These are phyloP conservation scores for Parnassius orleans DNA, from an alignment of 2,888 invertebrate species.

Conservation along the genomic window DNA sequence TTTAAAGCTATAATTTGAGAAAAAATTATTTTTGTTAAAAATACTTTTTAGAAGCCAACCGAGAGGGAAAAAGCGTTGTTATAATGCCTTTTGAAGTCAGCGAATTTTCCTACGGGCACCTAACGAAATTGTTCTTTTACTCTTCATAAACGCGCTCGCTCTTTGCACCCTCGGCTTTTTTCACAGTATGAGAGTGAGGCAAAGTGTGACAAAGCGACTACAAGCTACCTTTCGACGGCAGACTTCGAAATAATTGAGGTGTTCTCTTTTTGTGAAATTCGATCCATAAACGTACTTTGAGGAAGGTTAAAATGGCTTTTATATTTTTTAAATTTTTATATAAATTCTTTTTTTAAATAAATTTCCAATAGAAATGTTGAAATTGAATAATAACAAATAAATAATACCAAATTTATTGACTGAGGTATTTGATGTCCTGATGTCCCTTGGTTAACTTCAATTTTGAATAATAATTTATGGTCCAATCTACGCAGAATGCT, in stretches of 20 bases:
- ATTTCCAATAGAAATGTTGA: no score
- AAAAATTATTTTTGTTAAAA: slow-evolving; percentile 45
- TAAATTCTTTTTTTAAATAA: no score
- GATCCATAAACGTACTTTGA: slow-evolving; percentile 23
- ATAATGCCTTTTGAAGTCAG: slow-evolving; percentile 74
- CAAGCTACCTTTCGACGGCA: slow-evolving; percentile 49
- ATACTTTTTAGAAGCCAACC: slow-evolving; percentile 65
- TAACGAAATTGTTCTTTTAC: slow-evolving; percentile 77
- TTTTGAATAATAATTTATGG: no score
- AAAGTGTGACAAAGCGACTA: slow-evolving; percentile 62
- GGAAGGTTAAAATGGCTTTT: slow-evolving; percentile 4
- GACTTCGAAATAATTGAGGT: slow-evolving; percentile 43
- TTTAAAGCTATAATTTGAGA: slow-evolving; percentile 17
- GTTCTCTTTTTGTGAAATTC: slow-evolving; percentile 33
- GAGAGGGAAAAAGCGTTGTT: slow-evolving; percentile 65
- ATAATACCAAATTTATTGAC: no score
- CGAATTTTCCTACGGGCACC: slow-evolving; percentile 70
- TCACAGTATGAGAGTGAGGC: slow-evolving; percentile 53
- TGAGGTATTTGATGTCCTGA: no score
- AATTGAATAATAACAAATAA: no score
- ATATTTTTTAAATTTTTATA: no score
- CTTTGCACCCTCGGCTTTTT: slow-evolving; percentile 58
- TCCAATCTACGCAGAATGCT: no score
- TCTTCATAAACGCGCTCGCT: slow-evolving; percentile 68
- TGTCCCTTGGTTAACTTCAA: no score